These are phyloP conservation scores for Colletes gigas DNA, from an alignment of 1,140 invertebrate species.

Conservation along the genomic window DNA sequence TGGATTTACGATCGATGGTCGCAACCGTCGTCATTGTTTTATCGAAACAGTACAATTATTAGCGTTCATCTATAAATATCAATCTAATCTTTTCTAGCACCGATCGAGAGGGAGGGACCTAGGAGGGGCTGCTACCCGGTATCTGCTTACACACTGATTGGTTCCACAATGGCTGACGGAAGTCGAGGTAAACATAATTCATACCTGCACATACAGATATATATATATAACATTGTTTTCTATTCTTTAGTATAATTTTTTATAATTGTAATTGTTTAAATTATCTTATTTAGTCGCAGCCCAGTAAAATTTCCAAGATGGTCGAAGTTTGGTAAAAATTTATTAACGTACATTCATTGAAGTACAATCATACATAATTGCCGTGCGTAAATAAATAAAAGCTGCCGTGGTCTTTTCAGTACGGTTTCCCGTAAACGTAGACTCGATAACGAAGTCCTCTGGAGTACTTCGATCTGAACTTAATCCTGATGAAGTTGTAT, in stretches of 20 bases:
- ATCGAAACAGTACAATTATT: not conserved
- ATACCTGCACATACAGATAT: too few species aligned
- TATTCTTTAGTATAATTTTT: too few species aligned
- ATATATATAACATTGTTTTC: too few species aligned
- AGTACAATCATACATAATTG: not conserved
- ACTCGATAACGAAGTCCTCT: constrained; percentile 65
- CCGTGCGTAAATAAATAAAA: not conserved
- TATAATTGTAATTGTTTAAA: too few species aligned
- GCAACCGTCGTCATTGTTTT: not conserved
- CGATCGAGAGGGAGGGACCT: too few species aligned
- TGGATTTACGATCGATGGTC: constrained; percentile 14
- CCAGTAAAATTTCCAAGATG: not conserved
- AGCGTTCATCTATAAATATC: too few species aligned
- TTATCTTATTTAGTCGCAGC: too few species aligned
- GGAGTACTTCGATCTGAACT: constrained; percentile 64
- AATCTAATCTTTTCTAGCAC: too few species aligned
- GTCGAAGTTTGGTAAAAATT: not conserved
- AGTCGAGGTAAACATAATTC: too few species aligned
- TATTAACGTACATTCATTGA: not conserved
- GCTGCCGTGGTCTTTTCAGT: not conserved
- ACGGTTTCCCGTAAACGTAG: constrained; percentile 61
- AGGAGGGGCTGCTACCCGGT: too few species aligned
- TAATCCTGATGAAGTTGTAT: constrained; percentile 63
- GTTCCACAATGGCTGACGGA: too few species aligned
- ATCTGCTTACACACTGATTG: too few species aligned